Evolutionary conservation across 1,140 invertebrate genomes (phyloP).

Genomic region (Mya arenaria): DNA sequence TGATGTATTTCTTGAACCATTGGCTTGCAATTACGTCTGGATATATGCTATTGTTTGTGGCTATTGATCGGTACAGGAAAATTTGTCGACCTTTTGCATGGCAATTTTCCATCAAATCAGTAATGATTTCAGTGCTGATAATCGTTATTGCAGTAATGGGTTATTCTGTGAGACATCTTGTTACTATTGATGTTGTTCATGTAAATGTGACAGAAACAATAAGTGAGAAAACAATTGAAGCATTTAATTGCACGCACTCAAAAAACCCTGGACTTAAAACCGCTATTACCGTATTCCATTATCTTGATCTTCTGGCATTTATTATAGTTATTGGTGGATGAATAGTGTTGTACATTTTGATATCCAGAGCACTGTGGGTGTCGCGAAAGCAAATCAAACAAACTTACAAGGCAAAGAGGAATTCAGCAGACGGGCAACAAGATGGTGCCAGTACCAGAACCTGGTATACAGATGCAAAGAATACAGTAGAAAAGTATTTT

Average conservation of each 20-base stretch:
- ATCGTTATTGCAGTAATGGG: neutral
- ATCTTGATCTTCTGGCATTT: neutral
- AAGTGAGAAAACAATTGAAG: neutral
- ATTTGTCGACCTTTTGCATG: constrained; percentile 15
- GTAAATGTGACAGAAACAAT: neutral
- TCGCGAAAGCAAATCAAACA: neutral
- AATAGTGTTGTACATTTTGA: neutral
- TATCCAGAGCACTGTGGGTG: neutral
- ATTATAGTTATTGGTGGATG: neutral
- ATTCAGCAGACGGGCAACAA: neutral
- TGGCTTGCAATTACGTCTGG: constrained; percentile 1
- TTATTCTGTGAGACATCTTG: neutral
- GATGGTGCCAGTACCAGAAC: neutral
- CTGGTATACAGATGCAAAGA: neutral
- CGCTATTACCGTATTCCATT: neutral
- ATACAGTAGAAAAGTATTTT: neutral
- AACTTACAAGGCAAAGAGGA: neutral
- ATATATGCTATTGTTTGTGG: neutral
- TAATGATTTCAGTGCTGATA: neutral
- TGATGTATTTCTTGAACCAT: neutral
- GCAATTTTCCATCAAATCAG: neutral
- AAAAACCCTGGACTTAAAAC: neutral
- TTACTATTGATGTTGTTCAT: neutral
- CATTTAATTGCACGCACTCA: neutral
- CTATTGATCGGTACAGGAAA: constrained; percentile 25